Base-by-base conservation (phyloP, 2,888 invertebrate species). In the Noctua janthe region DNA sequence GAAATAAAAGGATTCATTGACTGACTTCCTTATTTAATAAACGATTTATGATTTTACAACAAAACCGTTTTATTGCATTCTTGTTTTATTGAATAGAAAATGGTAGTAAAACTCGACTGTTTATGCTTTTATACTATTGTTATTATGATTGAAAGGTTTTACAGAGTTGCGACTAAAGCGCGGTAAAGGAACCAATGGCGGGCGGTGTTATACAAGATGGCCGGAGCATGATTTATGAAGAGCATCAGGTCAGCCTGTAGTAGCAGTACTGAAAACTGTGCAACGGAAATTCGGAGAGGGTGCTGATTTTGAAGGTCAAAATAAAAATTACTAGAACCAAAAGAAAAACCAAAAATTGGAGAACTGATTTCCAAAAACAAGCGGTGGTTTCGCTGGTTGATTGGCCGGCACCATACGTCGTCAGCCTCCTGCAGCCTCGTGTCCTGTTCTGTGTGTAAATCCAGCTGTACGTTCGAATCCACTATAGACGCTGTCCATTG, bases 11-110 rank as follows among this genome's bases (percentile, higher is more conserved):
- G 4, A 35, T 35, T 20, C 39, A 71, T 51, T 59, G 51, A 77
- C 64, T 77, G 39, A 81, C 64, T 77, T 81, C 70, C 83, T 66
- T 59, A 59, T 66, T 77, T n/a, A 81, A 39, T 77, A 83, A 81
- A 20, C 23, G 67, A 66, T 54, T 81, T 56, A 13, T 47, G 47
- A 67, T 56, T 80, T 74, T 81, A 74, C 69, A 54, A 29, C 83
- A 62, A 66, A 43, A 47, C 77, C 20, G 11, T 59, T 66, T 71
- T 77, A 83, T 77, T 83, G 56, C 56, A 71, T 71, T 71, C 71
- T 76, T 15, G 43, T 59, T 67, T 43, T 35, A 56, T 78, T 59
- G 49, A 71, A 78, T 67, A 17, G 66, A 67, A 59, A 83, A 66
- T 71, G 39, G 47, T 13, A 29, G 62, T 64, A 39, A 82, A 71